These are phyloP conservation scores for Zaprionus capensis DNA, from an alignment of 1,140 invertebrate species.

Conservation along the genomic window DNA sequence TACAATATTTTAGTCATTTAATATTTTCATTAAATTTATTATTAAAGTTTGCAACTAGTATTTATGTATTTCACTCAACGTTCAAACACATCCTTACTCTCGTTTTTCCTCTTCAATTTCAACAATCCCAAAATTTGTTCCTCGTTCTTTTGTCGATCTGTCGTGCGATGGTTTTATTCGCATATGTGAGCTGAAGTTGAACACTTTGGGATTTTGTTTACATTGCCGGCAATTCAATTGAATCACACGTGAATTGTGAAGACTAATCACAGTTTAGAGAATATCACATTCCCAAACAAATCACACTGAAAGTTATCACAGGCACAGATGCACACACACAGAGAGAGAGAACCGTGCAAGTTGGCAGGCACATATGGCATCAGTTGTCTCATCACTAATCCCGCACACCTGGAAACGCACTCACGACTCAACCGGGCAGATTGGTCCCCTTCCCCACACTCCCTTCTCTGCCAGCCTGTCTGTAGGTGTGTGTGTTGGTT, in stretches of 20 bases:
- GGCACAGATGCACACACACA: slow-evolving; percentile 11
- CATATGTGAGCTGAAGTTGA: background rate
- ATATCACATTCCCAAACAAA: slow-evolving; percentile 35
- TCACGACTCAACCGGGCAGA: slow-evolving; percentile 16
- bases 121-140: background rate
- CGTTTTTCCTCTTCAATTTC: background rate
- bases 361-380: slow-evolving; percentile 17
- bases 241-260: slow-evolving; percentile 5
- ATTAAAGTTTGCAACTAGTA: no score
- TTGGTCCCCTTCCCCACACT: background rate
- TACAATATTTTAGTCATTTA: no score
- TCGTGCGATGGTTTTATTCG: background rate
- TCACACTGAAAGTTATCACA: slow-evolving; percentile 30
- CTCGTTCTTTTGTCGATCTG: background rate
- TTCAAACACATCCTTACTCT: no score
- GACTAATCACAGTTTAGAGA: slow-evolving; percentile 37
- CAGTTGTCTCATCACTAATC: slow-evolving; percentile 66
- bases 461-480: background rate
- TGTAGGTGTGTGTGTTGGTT: slow-evolving; percentile 26
- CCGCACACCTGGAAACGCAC: slow-evolving; percentile 63
- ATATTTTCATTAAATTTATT: no score
- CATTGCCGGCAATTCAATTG: slow-evolving; percentile 6
- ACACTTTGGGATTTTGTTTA: background rate
- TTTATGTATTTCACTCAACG: no score
- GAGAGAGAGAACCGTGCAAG: background rate